Conservation (phyloP, 2,797 vertebrate genomes). For the Amphiprion clarkii region DNA sequence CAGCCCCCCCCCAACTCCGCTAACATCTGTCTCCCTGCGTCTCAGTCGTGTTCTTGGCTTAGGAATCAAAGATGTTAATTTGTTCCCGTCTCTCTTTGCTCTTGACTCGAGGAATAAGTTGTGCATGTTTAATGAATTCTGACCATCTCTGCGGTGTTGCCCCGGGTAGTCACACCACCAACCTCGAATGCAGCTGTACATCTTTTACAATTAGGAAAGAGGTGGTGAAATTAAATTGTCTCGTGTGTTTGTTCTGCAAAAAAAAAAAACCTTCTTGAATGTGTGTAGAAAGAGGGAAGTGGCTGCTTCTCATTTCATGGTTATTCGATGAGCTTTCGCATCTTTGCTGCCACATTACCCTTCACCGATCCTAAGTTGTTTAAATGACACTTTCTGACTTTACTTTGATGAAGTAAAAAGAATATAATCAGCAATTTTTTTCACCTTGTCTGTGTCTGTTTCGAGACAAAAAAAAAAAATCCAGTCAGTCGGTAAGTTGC, state of each 20-base stretch:
- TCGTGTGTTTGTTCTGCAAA: conserved; percentile 1
- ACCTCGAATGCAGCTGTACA: neutral
- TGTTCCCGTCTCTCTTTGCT: conserved; percentile 7
- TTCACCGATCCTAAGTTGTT: too few relatives aligned
- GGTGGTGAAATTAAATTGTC: neutral
- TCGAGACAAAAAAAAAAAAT: neutral
- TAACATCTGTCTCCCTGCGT: neutral
- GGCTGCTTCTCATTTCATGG: too few relatives aligned
- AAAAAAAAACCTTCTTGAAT: neutral
- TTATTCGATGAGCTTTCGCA: neutral
- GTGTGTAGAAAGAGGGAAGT: too few relatives aligned
- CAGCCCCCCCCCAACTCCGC: neutral
- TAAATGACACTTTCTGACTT: neutral
- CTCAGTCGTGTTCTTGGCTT: conserved; percentile 6
- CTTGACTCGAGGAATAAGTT: conserved; percentile 4
- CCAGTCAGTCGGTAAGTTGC: conserved; percentile 14
- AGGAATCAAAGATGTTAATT: conserved; percentile 12
- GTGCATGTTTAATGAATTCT: conserved; percentile 22
- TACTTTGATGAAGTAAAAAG: conserved; percentile 9
- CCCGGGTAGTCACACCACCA: neutral
- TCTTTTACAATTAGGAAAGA: neutral
- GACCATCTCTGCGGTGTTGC: conserved; percentile 6
- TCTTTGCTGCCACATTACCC: too few relatives aligned
- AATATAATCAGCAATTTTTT: conserved; percentile 25
- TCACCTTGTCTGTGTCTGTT: conserved; percentile 10